phyloP scores from a whole-genome alignment of 2,888 invertebrate species.

The Drosophila anomalata region DNA sequence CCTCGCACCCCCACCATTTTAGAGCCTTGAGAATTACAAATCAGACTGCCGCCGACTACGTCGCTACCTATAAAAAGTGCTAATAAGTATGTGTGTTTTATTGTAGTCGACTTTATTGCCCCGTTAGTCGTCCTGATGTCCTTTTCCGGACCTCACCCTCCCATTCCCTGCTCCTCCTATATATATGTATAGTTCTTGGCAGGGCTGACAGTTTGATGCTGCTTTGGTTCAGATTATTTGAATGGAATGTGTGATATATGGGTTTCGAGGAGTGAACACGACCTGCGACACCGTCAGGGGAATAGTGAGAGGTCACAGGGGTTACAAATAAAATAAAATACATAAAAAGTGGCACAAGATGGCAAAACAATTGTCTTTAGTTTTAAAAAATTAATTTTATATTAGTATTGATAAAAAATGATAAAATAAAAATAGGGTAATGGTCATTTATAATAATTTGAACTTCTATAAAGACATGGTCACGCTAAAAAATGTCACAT shows the following conservation, averaged over 20 bases:
- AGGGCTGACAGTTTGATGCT: conserved; percentile 29
- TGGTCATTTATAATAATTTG: no score
- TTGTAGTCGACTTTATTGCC: conserved; percentile 71
- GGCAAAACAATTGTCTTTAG: no score
- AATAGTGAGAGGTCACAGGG: conserved; percentile 14
- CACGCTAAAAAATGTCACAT: no score
- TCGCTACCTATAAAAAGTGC: conserved; percentile 72
- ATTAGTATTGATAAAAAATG: no score
- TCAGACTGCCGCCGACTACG: conserved; percentile 67
- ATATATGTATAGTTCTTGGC: not conserved
- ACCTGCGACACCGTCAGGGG: not conserved
- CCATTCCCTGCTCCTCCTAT: not conserved
- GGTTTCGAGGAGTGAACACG: not conserved
- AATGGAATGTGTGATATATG: conserved; percentile 30
- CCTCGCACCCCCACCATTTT: conserved; percentile 41
- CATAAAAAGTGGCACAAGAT: no score
- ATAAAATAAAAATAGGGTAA: no score
- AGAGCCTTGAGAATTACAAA: conserved; percentile 78
- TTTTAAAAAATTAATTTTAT: no score
- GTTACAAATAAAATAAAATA: no score
- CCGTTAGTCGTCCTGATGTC: conserved; percentile 41
- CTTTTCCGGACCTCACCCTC: conserved; percentile 17
- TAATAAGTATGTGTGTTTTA: conserved; percentile 76
- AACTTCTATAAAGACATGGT: no score
- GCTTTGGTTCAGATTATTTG: conserved; percentile 18